Evolutionary conservation across 2,888 invertebrate genomes (phyloP).

Genomic region (Melolontha melolontha): DNA sequence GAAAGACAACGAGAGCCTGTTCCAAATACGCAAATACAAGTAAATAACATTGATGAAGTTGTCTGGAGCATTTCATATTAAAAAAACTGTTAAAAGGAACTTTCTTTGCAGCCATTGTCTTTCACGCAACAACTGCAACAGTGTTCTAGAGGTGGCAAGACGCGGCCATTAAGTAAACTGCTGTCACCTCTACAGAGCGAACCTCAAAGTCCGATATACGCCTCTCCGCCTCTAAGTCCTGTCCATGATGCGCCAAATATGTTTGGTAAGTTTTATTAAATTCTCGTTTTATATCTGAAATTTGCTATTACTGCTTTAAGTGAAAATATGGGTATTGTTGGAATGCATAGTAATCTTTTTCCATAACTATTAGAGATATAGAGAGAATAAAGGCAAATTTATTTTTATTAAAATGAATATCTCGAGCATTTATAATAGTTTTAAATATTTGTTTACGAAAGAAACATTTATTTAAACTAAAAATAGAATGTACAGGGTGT

Average conservation of each 20-base stretch:
- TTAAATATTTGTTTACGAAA: too few relatives aligned
- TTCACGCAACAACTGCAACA: constrained; percentile 94
- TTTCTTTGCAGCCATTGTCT: constrained; percentile 76
- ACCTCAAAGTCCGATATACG: constrained; percentile 78
- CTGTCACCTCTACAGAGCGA: constrained; percentile 73
- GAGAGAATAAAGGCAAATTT: too few relatives aligned
- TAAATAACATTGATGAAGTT: not conserved
- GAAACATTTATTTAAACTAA: too few relatives aligned
- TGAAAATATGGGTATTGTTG: not conserved
- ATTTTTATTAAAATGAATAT: too few relatives aligned
- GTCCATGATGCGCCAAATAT: constrained; percentile 63
- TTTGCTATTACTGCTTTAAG: not conserved
- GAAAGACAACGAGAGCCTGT: constrained; percentile 58
- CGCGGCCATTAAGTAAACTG: constrained; percentile 74
- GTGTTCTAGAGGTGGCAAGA: constrained; percentile 77
- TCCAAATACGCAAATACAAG: constrained; percentile 56
- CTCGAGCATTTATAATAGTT: too few relatives aligned
- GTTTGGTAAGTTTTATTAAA: constrained; percentile 58
- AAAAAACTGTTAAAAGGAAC: constrained; percentile 25
- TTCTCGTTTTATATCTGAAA: not conserved
- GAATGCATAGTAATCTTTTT: too few relatives aligned
- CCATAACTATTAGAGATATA: too few relatives aligned
- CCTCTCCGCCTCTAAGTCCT: constrained; percentile 75
- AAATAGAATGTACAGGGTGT: too few relatives aligned
- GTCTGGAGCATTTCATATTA: not conserved